Conservation (phyloP, 35 echinoderm and acorn worm species). For the Hemicentrotus pulcherrimus region DNA sequence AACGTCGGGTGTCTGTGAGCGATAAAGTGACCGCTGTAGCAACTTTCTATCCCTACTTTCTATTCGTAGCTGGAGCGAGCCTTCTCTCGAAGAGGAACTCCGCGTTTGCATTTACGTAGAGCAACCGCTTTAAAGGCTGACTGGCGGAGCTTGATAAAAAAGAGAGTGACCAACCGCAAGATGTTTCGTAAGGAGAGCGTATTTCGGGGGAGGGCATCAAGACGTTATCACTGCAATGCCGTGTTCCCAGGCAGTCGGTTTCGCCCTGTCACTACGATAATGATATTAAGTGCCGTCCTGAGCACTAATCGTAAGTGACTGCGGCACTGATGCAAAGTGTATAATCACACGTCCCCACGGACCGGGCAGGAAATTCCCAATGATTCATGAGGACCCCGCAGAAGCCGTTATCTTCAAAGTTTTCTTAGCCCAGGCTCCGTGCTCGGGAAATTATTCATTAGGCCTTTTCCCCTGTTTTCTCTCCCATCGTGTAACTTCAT, state of each 20-base stretch:
- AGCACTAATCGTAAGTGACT: conserved; percentile 36
- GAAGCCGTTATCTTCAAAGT: conserved; percentile 28
- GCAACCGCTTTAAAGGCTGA: not conserved
- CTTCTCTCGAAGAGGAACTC: not conserved
- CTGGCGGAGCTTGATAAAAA: conserved; percentile 3
- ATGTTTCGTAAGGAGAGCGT: not conserved
- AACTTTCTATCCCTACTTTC: not conserved
- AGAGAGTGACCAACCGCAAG: conserved; percentile 7
- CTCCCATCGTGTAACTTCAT: conserved; percentile 12
- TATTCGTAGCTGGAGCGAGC: not conserved
- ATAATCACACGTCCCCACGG: conserved; percentile 34
- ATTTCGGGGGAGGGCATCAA: not conserved
- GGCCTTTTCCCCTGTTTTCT: conserved; percentile 42
- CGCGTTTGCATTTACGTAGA: conserved; percentile 10
- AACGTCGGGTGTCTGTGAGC: not conserved
- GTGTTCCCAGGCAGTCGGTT: conserved; percentile 13
- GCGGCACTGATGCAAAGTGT: conserved; percentile 19
- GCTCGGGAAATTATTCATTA: conserved; percentile 51
- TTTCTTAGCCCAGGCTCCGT: conserved; percentile 37
- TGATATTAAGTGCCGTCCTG: conserved; percentile 26
- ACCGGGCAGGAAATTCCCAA: conserved; percentile 39
- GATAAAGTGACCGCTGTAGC: conserved; percentile 9
- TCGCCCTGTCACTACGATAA: conserved; percentile 32
- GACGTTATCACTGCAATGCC: conserved; percentile 12
- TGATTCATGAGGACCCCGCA: conserved; percentile 37